Evolutionary conservation across 2,797 vertebrate species (phyloP).

Genomic region (Coluber constrictor): DNA sequence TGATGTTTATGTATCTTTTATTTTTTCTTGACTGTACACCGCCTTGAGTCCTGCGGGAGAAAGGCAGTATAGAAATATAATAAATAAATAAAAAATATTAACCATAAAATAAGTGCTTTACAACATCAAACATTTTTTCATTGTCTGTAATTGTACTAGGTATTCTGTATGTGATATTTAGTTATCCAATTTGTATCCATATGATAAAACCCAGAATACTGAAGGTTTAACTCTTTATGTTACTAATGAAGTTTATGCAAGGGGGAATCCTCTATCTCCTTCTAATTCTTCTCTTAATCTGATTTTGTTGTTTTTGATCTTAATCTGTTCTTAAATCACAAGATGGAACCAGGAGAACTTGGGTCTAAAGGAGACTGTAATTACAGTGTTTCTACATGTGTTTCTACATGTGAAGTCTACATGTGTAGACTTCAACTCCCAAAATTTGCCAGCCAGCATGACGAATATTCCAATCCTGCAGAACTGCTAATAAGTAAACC

Average conservation of each 20-base stretch:
- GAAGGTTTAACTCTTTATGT: slow-evolving; percentile 26
- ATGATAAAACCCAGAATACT: slow-evolving; percentile 17
- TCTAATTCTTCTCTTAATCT: not conserved
- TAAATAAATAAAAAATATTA: not conserved
- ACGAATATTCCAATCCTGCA: not conserved
- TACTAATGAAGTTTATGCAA: slow-evolving; percentile 34
- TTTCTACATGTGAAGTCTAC: too few relatives aligned
- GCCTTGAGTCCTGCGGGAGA: too few relatives aligned
- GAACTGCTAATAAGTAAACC: not conserved
- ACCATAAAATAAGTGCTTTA: slow-evolving; percentile 27
- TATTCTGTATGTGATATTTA: slow-evolving; percentile 4
- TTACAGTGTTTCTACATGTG: not conserved
- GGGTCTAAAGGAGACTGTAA: not conserved
- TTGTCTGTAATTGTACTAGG: slow-evolving; percentile 32
- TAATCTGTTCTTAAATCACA: not conserved
- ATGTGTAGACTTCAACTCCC: not conserved
- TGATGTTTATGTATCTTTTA: too few relatives aligned
- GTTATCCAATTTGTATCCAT: slow-evolving; percentile 22
- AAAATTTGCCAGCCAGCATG: not conserved
- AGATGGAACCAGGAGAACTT: not conserved
- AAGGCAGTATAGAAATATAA: too few relatives aligned
- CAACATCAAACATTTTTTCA: slow-evolving; percentile 25
- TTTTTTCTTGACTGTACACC: too few relatives aligned
- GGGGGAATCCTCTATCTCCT: not conserved
- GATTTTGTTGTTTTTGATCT: not conserved